Conservation (phyloP, 2,888 invertebrate genomes). For the Lasioglossum malachurum region DNA sequence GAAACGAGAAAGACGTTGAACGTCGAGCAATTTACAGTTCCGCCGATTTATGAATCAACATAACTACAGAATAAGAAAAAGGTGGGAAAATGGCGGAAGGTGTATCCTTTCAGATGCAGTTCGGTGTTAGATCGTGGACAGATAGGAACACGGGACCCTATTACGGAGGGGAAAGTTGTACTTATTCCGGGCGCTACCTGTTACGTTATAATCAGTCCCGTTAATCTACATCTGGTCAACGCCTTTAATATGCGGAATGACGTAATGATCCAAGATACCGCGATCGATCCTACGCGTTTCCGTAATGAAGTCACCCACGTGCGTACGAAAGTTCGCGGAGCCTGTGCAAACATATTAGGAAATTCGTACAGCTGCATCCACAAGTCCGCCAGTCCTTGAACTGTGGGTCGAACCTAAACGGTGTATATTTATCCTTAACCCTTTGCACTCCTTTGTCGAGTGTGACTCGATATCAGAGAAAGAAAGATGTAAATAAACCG, state of each 20-base stretch:
- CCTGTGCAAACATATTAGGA: constrained; percentile 4
- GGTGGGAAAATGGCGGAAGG: background rate
- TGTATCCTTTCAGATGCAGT: background rate
- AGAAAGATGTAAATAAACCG: too few relatives aligned
- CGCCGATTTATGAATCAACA: background rate
- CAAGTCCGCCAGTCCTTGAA: background rate
- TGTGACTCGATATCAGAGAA: too few relatives aligned
- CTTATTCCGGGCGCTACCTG: constrained; percentile 35
- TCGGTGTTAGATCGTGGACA: background rate
- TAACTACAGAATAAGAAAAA: background rate
- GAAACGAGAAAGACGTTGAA: background rate
- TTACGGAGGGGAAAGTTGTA: constrained; percentile 30
- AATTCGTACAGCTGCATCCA: background rate
- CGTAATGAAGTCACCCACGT: constrained; percentile 55
- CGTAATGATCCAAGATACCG: constrained; percentile 44
- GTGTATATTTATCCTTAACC: background rate
- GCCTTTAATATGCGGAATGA: constrained; percentile 34
- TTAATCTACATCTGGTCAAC: constrained; percentile 30
- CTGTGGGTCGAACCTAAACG: background rate
- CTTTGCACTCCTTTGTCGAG: too few relatives aligned
- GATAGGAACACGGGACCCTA: background rate
- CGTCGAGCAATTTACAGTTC: background rate
- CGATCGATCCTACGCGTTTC: constrained; percentile 53
- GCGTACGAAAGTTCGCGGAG: constrained; percentile 26
- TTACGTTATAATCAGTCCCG: constrained; percentile 31